Percentiles rank a stretch among this genome's conserved stretches.
These are phyloP conservation scores for Pseudanteris insignis DNA, from an alignment of 2,888 invertebrate species.

Conservation along the genomic window DNA sequence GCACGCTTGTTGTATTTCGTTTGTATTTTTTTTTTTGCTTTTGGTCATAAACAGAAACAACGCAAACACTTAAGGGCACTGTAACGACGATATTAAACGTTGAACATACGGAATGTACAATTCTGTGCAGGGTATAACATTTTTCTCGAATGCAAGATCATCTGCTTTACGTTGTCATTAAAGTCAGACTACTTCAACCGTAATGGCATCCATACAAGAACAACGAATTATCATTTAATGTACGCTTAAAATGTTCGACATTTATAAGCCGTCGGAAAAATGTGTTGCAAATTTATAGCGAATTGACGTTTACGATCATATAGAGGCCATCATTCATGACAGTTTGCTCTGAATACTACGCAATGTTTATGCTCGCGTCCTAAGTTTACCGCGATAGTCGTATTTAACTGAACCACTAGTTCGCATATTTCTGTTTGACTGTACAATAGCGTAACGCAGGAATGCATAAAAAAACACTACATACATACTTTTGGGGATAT, in stretches of 20 bases:
- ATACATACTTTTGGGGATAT: too few relatives aligned
- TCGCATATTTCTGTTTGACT: too few relatives aligned
- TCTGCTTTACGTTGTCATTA: conserved; percentile 16
- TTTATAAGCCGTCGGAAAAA: conserved; percentile 27
- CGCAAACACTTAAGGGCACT: conserved; percentile 12
- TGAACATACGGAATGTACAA: conserved; percentile 11
- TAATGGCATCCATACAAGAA: conserved; percentile 20
- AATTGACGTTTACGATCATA: conserved; percentile 16
- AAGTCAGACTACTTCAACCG: conserved; percentile 22
- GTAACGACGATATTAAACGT: conserved; percentile 28
- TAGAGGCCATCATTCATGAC: conserved; percentile 4
- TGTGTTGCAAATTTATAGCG: conserved; percentile 16
- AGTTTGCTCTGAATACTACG: too few relatives aligned
- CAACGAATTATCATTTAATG: conserved; percentile 22
- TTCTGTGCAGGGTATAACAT: conserved; percentile 18
- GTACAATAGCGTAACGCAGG: too few relatives aligned
- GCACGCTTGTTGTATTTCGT: background rate
- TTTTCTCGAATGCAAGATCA: conserved; percentile 19
- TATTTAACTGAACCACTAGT: too few relatives aligned
- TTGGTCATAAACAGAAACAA: conserved; percentile 8
- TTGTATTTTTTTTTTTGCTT: background rate
- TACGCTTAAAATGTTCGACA: conserved; percentile 21
- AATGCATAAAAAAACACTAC: too few relatives aligned
- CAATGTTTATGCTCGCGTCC: too few relatives aligned
- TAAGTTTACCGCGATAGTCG: too few relatives aligned